Conservation (phyloP, 2,888 invertebrate species). For the Tenthredo scrophulariae region DNA sequence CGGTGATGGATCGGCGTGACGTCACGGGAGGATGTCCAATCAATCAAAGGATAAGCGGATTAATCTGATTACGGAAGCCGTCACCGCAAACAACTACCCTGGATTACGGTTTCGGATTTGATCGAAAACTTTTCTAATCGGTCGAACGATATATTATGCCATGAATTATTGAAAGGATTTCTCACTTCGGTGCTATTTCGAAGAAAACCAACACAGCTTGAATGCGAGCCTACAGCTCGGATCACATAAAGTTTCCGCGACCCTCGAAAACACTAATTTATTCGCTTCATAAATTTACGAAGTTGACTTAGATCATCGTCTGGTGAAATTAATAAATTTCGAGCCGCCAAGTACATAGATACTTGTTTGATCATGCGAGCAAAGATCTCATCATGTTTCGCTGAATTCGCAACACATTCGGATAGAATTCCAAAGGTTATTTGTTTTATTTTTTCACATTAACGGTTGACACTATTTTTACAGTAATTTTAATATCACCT, state of each 20-base stretch:
- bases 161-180: conserved; percentile 58
- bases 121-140: conserved; percentile 66
- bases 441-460: not conserved
- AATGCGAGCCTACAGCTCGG: conserved; percentile 17
- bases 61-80: conserved; percentile 67
- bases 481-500: conserved; percentile 12
- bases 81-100: conserved; percentile 65
- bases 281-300: not conserved
- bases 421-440: not conserved
- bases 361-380: not conserved
- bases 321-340: not conserved
- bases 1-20: conserved; percentile 69
- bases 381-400: not conserved
- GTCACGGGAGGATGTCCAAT: conserved; percentile 66
- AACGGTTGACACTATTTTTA: not conserved
- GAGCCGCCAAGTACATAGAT: not conserved
- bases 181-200: not conserved
- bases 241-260: not conserved
- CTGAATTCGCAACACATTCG: not conserved
- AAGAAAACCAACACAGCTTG: conserved; percentile 29
- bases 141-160: conserved; percentile 36
- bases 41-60: conserved; percentile 73
- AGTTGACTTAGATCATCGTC: not conserved
- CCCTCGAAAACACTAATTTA: not conserved
- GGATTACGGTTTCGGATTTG: conserved; percentile 70